These are phyloP conservation scores for Balaenoptera acutorostrata DNA, from an alignment of 2,113 vertebrate species.

Conservation along the genomic window DNA sequence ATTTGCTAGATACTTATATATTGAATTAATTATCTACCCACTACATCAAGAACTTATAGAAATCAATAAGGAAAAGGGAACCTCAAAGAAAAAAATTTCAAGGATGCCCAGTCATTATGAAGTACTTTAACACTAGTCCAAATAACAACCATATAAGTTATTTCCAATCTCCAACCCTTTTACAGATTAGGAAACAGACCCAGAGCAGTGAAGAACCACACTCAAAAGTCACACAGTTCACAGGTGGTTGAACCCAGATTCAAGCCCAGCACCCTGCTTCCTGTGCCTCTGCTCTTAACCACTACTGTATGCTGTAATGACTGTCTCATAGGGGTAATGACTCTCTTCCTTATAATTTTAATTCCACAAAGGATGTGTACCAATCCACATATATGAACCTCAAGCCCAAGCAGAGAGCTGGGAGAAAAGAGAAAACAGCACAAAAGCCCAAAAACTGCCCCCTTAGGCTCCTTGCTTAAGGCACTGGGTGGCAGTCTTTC, in stretches of 20 bases:
- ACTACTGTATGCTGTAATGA: neutral
- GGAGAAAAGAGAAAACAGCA: neutral
- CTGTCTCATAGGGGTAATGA: neutral
- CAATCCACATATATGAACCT: neutral
- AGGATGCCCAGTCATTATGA: neutral
- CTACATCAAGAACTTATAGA: neutral
- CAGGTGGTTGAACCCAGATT: neutral
- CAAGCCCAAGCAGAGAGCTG: neutral
- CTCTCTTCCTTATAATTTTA: neutral
- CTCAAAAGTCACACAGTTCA: neutral
- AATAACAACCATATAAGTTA: neutral
- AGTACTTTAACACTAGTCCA: neutral
- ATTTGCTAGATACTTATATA: no score
- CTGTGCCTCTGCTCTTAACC: rapidly evolving
- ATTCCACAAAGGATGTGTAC: neutral
- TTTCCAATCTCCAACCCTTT: neutral
- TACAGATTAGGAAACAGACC: neutral
- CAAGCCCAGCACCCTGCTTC: neutral
- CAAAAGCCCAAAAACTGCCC: neutral
- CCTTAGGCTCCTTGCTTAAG: neutral
- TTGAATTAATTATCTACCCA: neutral
- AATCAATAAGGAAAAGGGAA: neutral
- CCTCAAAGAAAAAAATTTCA: neutral
- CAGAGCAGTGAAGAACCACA: neutral
- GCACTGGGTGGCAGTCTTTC: neutral